Evolutionary conservation across 2,888 invertebrate genomes (phyloP).

Genomic region (Nipponacmea schrenckii): DNA sequence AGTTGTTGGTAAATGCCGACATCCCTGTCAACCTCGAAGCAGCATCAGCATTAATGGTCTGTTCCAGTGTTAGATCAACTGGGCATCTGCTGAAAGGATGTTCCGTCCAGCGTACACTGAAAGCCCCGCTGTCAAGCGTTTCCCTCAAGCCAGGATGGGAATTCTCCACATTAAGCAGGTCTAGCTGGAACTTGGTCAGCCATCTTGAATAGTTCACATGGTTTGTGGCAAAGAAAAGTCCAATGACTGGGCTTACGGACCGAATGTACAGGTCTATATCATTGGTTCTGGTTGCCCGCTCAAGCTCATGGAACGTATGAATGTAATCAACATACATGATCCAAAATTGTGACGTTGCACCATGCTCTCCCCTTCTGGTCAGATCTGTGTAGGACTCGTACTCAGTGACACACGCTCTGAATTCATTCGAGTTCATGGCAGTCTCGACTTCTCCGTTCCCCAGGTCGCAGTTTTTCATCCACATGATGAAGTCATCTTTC

Average conservation of each 20-base stretch:
- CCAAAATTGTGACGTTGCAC: conserved; percentile 33
- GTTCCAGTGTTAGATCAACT: not conserved
- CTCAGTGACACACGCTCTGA: not conserved
- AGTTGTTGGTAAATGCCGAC: not conserved
- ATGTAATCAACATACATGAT: conserved; percentile 31
- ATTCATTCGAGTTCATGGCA: conserved; percentile 2
- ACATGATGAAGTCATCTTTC: conserved; percentile 1
- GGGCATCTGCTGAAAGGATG: not conserved
- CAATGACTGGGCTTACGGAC: conserved; percentile 20
- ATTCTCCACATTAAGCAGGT: conserved; percentile 29
- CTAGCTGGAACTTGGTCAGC: conserved; percentile 35
- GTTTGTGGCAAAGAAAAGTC: conserved; percentile 33
- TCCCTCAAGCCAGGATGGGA: not conserved
- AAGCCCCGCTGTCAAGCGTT: not conserved
- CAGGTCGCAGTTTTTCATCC: not conserved
- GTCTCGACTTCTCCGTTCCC: conserved; percentile 2
- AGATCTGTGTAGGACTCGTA: conserved; percentile 20
- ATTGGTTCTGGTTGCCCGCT: conserved; percentile 26
- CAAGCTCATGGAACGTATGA: conserved; percentile 13
- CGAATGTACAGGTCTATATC: conserved; percentile 29
- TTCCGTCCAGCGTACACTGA: not conserved
- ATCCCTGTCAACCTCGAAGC: not conserved
- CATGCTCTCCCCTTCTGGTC: conserved; percentile 29
- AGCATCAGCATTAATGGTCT: not conserved
- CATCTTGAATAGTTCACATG: conserved; percentile 35